Evolutionary conservation across 2,888 invertebrate genomes (phyloP), one percentile per base, ranked within the genome.

Genomic region (Lymantria monacha): DNA sequence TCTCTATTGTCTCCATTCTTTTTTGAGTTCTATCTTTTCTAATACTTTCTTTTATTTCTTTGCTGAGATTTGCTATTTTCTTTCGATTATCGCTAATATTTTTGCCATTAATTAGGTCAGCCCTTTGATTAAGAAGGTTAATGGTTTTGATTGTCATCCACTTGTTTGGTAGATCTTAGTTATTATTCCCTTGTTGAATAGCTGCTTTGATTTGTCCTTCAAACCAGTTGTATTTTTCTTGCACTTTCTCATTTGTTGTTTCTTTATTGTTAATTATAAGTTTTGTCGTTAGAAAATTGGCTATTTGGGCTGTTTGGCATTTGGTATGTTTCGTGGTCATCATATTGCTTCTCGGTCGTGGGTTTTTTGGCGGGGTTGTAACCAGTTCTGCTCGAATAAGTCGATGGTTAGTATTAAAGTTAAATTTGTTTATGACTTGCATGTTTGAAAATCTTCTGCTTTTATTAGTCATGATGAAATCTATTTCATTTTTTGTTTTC

Each of bases 401-500:
- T 38, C 43, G 37, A 11, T 48, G 48, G 44, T 48, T 44, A 14
- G 44, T 48, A 44, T 44, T 31, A 22, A 48, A 43, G 11, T 48
- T 42, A 7, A 48, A 40, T 9, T 43, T 44, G n/a, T 9, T 48
- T 12, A 48, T 37, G 30, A 48, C 43, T 42, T 48, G 31, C n/a
- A 48, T 31, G 44, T 38, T 48, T 44, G 37, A 31, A 22, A 48
- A 48, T 14, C 38, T 38, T 30, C 37, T 48, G 30, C 38, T 38
- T 38, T 58, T 57, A 42, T 55, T 49, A 13, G 40, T 49, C 49
- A 49, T 40, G 44, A 49, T 41, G 10, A 44, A 49, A 61, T 49
- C 59, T 59, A 51, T 60, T 59, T 49, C 59, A 58, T 42, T 48
- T 50, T 48, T 41, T 41, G 14, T 45, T 45, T 40, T 41, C 0